Base-by-base conservation (phyloP, 2,888 invertebrate species). In the Melangyna quadrimaculata region DNA sequence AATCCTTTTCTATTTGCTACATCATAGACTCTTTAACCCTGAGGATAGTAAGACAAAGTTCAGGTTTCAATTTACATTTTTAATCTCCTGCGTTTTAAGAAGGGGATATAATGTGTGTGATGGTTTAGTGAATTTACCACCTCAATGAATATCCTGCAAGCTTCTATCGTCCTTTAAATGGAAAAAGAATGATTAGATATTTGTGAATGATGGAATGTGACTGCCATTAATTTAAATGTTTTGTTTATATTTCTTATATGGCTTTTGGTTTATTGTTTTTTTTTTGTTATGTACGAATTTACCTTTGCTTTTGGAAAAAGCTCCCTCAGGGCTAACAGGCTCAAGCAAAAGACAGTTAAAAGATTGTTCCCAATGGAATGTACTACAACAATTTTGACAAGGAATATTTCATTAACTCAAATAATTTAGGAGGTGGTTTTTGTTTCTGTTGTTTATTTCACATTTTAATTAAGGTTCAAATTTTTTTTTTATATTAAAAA, bases 11-110 rank as follows among this genome's bases (percentile, higher is more conserved):
- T 8, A n/a, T n/a, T 17, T 48, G 3, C n/a, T 1, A 4, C 8
- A 8, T 43, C 7, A 43, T 9, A 43, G 17, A 17, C 43, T 8
- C 9, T 43, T 17, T 43, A 9, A 1, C 8, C 24, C 24, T 3
- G 0, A 71, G 67, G 71, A 73, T 24, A 40, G 27, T 12, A 3
- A 45, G 22, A 37, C 27, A 27, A 69, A 37, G 67, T 69, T 73
- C 48, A 57, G 12, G 24, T 19, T 35, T 71, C 77, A 77, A 82
- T 82, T 75, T 84, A 48, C 80, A 69, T 79, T 80, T 75, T 77
- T 71, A 79, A 80, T 77, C 72, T 84, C 79, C 83, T 84, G 78
- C 65, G n/a, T 2, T 65, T 19, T 4, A 0, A 45, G 12, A 45
- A 51, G 35, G 19, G 70, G 55, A 27, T 69, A 69, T 40, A 40